These are phyloP conservation scores for Chrysina gloriosa DNA, from an alignment of 2,888 invertebrate species.

Conservation along the genomic window DNA sequence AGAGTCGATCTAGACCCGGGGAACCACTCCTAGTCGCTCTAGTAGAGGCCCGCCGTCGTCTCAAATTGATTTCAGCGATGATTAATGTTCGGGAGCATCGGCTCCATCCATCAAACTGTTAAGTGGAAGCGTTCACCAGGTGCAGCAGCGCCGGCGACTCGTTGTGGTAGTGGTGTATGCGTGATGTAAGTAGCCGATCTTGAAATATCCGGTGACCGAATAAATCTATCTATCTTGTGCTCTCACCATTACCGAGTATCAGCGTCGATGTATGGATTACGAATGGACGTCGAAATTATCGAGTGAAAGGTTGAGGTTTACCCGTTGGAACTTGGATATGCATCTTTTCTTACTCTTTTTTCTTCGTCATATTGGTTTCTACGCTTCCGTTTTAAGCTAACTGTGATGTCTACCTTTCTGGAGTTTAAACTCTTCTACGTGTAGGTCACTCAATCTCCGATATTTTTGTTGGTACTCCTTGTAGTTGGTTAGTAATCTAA, in stretches of 20 bases:
- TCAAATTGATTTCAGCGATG: constrained; percentile 62
- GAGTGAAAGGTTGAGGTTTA: no score
- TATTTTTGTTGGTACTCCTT: no score
- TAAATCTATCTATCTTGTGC: constrained; percentile 39
- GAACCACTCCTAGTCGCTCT: constrained; percentile 17
- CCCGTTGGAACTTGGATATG: no score
- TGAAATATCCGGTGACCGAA: constrained; percentile 30
- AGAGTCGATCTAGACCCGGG: not conserved
- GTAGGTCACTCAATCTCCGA: no score
- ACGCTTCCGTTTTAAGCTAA: no score
- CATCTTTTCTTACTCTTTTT: no score
- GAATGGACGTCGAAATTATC: no score
- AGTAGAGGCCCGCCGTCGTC: constrained; percentile 42
- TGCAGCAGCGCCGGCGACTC: constrained; percentile 42
- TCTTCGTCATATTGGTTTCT: no score
- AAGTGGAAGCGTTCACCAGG: constrained; percentile 59
- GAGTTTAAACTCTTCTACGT: no score
- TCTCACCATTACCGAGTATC: constrained; percentile 55
- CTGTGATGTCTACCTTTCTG: no score
- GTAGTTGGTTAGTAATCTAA: no score
- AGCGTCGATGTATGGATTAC: no score
- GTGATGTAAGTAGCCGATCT: constrained; percentile 19
- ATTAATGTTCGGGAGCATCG: constrained; percentile 59
- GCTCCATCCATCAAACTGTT: constrained; percentile 60
- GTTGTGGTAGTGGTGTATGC: constrained; percentile 30